Percentiles rank a stretch among this genome's conserved stretches.
These are phyloP conservation scores for Anniella stebbinsi DNA, from an alignment of 2,797 vertebrate genomes.

Conservation along the genomic window DNA sequence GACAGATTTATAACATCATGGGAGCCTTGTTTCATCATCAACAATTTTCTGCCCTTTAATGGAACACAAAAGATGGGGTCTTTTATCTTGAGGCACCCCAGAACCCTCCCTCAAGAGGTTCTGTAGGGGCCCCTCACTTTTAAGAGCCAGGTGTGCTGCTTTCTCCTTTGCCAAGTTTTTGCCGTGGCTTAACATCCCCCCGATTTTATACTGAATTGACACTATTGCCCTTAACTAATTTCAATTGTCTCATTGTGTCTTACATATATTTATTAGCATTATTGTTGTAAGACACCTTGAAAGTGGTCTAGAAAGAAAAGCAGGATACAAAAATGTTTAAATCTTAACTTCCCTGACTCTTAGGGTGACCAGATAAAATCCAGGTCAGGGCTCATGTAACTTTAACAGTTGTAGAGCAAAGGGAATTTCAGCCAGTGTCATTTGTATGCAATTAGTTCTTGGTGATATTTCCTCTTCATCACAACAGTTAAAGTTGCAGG, in stretches of 20 bases:
- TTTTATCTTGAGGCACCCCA: neutral
- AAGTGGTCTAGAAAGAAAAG: neutral
- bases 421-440: too few species aligned
- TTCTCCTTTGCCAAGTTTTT: neutral
- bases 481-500: too few species aligned
- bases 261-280: neutral
- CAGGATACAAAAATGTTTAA: neutral
- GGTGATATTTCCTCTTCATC: too few species aligned
- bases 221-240: neutral
- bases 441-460: too few species aligned
- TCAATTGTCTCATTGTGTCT: neutral
- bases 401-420: too few species aligned
- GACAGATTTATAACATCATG: neutral
- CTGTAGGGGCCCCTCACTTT: neutral
- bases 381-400: too few species aligned
- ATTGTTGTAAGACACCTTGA: neutral
- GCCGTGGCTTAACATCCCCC: neutral
- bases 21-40: neutral
- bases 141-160: neutral
- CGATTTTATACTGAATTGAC: neutral
- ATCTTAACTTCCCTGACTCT: too few species aligned
- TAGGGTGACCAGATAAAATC: too few species aligned
- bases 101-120: neutral
- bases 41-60: neutral
- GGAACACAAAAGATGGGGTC: neutral